Conservation (phyloP, 2,797 vertebrate species). For the Diglossa cyanea region DNA sequence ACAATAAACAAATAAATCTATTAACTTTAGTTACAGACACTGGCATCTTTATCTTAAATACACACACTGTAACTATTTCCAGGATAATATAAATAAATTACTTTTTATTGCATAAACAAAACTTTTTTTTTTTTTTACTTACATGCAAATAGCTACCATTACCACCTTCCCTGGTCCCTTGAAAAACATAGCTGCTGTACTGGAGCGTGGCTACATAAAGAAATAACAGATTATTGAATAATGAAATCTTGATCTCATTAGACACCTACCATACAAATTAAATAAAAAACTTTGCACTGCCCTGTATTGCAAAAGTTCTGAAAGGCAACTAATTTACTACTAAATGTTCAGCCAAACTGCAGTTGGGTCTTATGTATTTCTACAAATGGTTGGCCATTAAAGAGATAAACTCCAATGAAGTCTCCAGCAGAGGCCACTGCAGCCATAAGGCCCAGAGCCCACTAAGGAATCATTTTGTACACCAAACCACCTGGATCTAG, state of each 20-base stretch:
- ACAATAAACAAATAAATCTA: not conserved
- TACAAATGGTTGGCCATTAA: not conserved
- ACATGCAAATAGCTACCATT: slow-evolving; percentile 99
- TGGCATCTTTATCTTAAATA: not conserved
- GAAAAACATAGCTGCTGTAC: slow-evolving; percentile 83
- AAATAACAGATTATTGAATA: slow-evolving; percentile 19
- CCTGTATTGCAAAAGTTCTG: not conserved
- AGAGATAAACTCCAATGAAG: not conserved
- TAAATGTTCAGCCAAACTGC: not conserved
- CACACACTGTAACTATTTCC: not conserved
- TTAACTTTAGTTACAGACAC: not conserved
- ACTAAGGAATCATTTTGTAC: not conserved
- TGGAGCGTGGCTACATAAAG: slow-evolving; percentile 87
- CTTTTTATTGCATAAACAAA: not conserved
- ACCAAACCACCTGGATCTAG: not conserved
- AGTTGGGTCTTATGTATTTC: not conserved
- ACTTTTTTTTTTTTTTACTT: slow-evolving; percentile 71
- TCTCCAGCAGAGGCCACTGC: slow-evolving; percentile 7
- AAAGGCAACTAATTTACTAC: not conserved
- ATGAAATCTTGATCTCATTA: not conserved
- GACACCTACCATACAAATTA: not conserved
- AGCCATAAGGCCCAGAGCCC: not conserved
- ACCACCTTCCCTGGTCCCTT: slow-evolving; percentile 97
- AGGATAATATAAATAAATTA: not conserved
- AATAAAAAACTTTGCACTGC: not conserved